Base-by-base conservation (phyloP, 2,888 invertebrate species). In the Amphipyra tragopoginis region DNA sequence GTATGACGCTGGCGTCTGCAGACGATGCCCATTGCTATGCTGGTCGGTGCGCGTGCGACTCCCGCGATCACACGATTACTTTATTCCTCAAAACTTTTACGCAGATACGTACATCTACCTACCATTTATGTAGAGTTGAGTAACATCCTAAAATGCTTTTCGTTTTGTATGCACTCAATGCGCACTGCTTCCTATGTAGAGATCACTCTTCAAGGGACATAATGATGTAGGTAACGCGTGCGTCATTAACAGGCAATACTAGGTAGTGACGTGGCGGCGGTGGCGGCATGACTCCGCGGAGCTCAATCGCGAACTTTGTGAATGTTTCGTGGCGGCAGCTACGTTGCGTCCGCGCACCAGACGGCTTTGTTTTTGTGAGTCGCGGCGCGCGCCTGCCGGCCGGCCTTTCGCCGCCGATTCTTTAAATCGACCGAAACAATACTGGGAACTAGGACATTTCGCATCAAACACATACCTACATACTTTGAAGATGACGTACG, bases 281-380 rank as follows among this genome's bases (percentile, higher is more conserved):
- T 14, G 45, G 33, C 79, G 67, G 77, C 71, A 74, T 75, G 74
- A 77, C 76, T 78, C 71, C 67, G 69, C 69, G 72, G 59, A 60
- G 68, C 74, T 77, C 70, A 75, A 75, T 79, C 75, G 73, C 75
- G 53, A 76, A 71, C 72, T 65, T 65, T 73, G 75, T 70, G 69
- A 78, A 79, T 77, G 70, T 73, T 71, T 72, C 72, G 76, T 75
- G 79, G 77, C 79, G 75, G 77, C 75, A 76, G 79, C 77, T 83
- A 83, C 85, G 78, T 81, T 75, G 77, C 84, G 83, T 73, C 81
- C 82, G 81, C 69, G 85, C 84, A 86, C 80, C 88, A 90, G 90
- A 89, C 93, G 79, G 84, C 82, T 85, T 76, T 79, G 92, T 94
- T 93, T 93, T 93, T 93, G 93, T 83, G 80, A 90, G 91, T 89